A percentile compares a stretch with the other conserved stretches of the same genome.
These are phyloP conservation scores for Dolichopus griseipennis DNA, from an alignment of 2,888 invertebrate genomes.

Conservation along the genomic window DNA sequence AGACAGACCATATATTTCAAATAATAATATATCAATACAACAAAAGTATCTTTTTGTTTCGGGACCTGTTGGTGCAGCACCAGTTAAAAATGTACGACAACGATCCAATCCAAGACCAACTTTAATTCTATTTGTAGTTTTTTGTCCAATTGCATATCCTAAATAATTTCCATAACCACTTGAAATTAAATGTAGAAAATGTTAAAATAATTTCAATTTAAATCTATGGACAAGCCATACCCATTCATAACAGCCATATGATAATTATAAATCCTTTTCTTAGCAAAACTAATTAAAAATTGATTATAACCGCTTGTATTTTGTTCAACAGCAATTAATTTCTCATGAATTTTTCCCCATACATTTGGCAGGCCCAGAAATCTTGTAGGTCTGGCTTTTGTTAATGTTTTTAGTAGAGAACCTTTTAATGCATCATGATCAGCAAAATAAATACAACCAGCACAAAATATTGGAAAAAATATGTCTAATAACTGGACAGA, in stretches of 20 bases:
- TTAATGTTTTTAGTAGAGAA: slow-evolving; percentile 60
- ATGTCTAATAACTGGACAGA: slow-evolving; percentile 75
- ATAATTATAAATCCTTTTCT: slow-evolving; percentile 52
- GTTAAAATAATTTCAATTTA: background rate
- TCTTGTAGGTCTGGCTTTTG: slow-evolving; percentile 67
- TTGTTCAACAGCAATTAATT: slow-evolving; percentile 62
- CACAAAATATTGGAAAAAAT: slow-evolving; percentile 42
- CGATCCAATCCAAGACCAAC: slow-evolving; percentile 64
- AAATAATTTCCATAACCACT: background rate
- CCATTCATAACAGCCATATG: slow-evolving; percentile 50
- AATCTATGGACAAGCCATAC: slow-evolving; percentile 29
- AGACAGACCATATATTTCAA: slow-evolving; percentile 83
- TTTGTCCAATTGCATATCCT: slow-evolving; percentile 29
- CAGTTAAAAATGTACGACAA: slow-evolving; percentile 58
- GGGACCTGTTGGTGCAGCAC: slow-evolving; percentile 72
- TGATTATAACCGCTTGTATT: slow-evolving; percentile 59
- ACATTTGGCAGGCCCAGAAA: slow-evolving; percentile 84
- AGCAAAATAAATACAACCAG: slow-evolving; percentile 62
- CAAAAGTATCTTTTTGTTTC: slow-evolving; percentile 79
- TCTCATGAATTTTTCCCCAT: slow-evolving; percentile 88
- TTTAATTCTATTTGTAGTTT: slow-evolving; percentile 65
- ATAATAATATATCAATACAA: slow-evolving; percentile 72
- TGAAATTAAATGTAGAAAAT: background rate
- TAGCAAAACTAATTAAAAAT: slow-evolving; percentile 59
- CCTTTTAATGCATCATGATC: slow-evolving; percentile 82